Percentiles rank a stretch among this genome's conserved stretches.
These are phyloP conservation scores for Gavia stellata DNA, from an alignment of 2,113 vertebrate species.

Conservation along the genomic window DNA sequence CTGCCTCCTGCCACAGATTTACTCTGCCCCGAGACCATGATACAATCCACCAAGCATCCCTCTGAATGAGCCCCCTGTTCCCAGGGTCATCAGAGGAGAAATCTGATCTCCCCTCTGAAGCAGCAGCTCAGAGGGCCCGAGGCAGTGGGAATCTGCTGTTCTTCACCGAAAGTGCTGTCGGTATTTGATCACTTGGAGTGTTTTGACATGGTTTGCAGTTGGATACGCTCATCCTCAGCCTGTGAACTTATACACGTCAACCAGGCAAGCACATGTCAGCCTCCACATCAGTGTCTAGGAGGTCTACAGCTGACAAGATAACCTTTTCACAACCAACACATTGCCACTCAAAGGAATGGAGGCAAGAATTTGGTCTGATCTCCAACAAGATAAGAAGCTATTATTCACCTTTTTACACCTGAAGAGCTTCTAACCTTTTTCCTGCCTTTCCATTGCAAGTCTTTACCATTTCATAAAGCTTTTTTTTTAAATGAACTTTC, in stretches of 20 bases:
- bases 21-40: background rate
- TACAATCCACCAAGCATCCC: background rate
- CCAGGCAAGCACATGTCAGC: background rate
- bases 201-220: background rate
- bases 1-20: background rate
- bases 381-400: background rate
- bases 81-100: background rate
- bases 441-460: background rate
- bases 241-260: background rate
- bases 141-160: background rate
- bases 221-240: background rate
- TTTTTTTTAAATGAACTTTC: background rate
- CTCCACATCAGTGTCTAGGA: background rate
- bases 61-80: constrained; percentile 13
- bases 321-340: constrained; percentile 27
- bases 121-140: background rate
- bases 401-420: background rate
- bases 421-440: background rate
- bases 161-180: background rate
- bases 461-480: background rate
- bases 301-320: constrained; percentile 26
- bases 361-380: constrained; percentile 23
- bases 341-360: background rate
- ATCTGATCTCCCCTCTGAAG: background rate
- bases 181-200: constrained; percentile 22